Percentiles rank a stretch among this genome's conserved stretches.
phyloP scores from a whole-genome alignment of 2,113 vertebrate genomes.

The Shinisaurus crocodilurus region DNA sequence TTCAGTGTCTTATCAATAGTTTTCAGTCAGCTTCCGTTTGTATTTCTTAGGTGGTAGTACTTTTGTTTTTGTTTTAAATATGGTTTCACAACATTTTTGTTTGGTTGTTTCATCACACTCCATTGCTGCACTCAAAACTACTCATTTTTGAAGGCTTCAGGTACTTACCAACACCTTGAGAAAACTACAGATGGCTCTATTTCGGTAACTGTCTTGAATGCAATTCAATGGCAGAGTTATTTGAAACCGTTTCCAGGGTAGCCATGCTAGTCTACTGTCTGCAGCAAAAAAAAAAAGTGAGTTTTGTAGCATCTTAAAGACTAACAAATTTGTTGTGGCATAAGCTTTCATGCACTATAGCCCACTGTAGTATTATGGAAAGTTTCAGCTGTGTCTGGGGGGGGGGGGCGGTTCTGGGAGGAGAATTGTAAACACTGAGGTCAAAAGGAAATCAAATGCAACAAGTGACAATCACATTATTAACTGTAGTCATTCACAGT shows the following conservation, averaged over 20 bases:
- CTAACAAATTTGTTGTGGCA: too few species aligned
- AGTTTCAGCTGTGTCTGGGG: too few species aligned
- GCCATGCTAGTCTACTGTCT: too few species aligned
- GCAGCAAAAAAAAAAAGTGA: too few species aligned
- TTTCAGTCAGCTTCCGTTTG: conserved; percentile 3
- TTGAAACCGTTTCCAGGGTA: not conserved
- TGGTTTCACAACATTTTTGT: not conserved
- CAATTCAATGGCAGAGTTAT: not conserved
- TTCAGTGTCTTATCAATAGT: conserved; percentile 18
- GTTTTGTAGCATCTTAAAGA: too few species aligned
- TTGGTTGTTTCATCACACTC: conserved; percentile 9
- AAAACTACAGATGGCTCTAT: not conserved
- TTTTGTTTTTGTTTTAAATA: not conserved
- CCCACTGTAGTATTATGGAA: too few species aligned
- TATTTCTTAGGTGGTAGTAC: not conserved
- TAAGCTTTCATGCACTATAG: too few species aligned
- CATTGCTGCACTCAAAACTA: conserved; percentile 9
- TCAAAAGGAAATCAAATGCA: too few species aligned
- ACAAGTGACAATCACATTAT: too few species aligned
- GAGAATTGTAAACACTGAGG: too few species aligned
- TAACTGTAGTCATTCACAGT: too few species aligned
- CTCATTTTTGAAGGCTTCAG: not conserved
- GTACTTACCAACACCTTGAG: not conserved
- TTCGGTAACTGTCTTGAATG: not conserved
- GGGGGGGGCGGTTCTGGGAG: too few species aligned